Evolutionary conservation across 2,888 invertebrate genomes (phyloP), one percentile per base, ranked within the genome.

Genomic region (Dryococelus australis): DNA sequence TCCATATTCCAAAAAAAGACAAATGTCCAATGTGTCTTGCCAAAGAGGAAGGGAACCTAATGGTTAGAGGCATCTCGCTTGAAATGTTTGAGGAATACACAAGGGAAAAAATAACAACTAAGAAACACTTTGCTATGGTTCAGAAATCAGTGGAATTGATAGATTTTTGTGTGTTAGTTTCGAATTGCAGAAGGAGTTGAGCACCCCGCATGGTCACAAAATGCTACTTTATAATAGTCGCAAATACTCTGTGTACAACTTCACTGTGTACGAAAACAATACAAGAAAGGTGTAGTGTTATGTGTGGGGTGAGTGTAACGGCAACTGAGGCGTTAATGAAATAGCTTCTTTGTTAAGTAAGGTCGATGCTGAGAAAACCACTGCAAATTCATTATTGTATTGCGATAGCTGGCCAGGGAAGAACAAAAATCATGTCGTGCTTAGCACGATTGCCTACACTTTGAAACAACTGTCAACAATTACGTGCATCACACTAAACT

Each of bases 151-250:
- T 81, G 81, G 81, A 8, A 65, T 6, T 27, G 53, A 84, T 26
- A 65, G 16, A 16, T 87, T 87, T 20, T 16, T 53, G 16, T 47
- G 84, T 28, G 79, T 47, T 12, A 89, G 87, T 87, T 90, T 90
- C 87, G 90, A 90, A 84, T 85, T 90, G 35, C 90, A 90, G 88
- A 90, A 90, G 88, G 90, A 90, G 5, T 88, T 90, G 79, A 90
- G 90, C 86, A 81, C 81, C 6, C 27, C 81, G 5, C 81, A 81
- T 27, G 81, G 81, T 27, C 13, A 81, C 81, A 81, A 90, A 90
- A 27, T 90, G 89, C 87, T 90, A 12, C n/a, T n/a, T n/a, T 90
- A 89, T 85, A 90, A 90, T 86, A 87, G 88, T 20, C 81, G 90
- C 87, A 90, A 90, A 87, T 90, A 90, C 83, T 86, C 90, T 79